These are phyloP conservation scores for Naja naja DNA, from an alignment of 2,113 vertebrate species.

Conservation along the genomic window DNA sequence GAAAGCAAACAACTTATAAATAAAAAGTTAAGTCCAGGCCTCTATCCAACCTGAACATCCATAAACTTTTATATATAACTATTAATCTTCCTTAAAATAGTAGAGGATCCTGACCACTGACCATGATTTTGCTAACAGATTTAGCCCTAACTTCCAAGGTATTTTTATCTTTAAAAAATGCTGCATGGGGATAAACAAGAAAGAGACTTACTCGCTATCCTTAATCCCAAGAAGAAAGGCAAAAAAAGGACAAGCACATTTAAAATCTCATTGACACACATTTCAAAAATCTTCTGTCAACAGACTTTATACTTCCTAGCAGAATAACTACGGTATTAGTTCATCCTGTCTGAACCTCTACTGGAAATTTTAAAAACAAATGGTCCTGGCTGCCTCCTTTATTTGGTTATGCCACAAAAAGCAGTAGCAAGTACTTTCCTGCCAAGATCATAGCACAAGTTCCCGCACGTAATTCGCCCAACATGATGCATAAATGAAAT, in stretches of 20 bases:
- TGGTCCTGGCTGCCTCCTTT: neutral
- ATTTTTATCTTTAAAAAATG: neutral
- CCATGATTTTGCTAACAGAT: neutral
- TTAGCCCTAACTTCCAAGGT: neutral
- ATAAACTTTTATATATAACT: neutral
- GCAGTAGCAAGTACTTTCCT: neutral
- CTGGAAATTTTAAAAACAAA: neutral
- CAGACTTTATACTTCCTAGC: neutral
- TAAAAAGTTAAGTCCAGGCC: neutral
- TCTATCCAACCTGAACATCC: neutral
- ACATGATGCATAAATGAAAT: conserved; percentile 26
- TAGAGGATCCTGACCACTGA: neutral
- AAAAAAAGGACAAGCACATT: neutral
- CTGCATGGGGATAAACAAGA: neutral
- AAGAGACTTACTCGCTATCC: neutral
- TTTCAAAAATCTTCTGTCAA: neutral
- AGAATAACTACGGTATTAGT: neutral
- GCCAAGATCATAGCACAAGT: conserved; percentile 20
- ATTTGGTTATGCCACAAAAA: neutral
- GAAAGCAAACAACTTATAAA: neutral
- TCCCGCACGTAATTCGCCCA: conserved; percentile 35
- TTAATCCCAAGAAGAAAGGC: neutral
- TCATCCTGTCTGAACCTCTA: neutral
- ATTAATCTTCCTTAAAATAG: neutral
- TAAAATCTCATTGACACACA: neutral